Evolutionary conservation across 2,113 vertebrate species (phyloP).

Genomic region (Gavialis gangeticus): DNA sequence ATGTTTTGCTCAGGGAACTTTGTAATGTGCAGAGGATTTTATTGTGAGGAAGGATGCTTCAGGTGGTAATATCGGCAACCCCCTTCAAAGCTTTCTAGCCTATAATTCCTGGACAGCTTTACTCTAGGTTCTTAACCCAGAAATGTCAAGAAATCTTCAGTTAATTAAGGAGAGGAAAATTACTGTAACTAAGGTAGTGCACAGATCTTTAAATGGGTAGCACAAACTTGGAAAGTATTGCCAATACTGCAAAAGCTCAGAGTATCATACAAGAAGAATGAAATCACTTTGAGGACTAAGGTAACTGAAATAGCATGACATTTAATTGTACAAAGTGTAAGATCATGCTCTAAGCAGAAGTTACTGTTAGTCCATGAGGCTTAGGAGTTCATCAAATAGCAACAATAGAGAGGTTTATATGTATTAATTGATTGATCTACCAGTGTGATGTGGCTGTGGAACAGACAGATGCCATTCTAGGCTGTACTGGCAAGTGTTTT

Average conservation of each 20-base stretch:
- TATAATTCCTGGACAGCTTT: rapidly evolving
- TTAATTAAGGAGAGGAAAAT: not conserved
- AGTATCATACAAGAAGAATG: no score
- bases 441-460: no score
- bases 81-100: not conserved
- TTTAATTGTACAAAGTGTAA: rapidly evolving
- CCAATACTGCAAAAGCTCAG: no score
- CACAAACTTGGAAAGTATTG: no score
- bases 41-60: not conserved
- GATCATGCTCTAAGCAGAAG: rapidly evolving
- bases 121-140: rapidly evolving
- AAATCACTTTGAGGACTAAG: not conserved
- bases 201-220: no score
- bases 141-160: rapidly evolving
- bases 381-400: not conserved
- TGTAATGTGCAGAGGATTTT: not conserved
- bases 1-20: not conserved
- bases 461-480: no score
- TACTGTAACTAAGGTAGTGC: no score
- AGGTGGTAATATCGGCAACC: rapidly evolving
- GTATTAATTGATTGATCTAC: no score
- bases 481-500: no score
- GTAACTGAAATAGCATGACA: not conserved
- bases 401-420: no score
- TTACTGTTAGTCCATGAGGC: rapidly evolving